Evolutionary conservation across 2,113 vertebrate species (phyloP).

Genomic region (Isurus oxyrinchus): DNA sequence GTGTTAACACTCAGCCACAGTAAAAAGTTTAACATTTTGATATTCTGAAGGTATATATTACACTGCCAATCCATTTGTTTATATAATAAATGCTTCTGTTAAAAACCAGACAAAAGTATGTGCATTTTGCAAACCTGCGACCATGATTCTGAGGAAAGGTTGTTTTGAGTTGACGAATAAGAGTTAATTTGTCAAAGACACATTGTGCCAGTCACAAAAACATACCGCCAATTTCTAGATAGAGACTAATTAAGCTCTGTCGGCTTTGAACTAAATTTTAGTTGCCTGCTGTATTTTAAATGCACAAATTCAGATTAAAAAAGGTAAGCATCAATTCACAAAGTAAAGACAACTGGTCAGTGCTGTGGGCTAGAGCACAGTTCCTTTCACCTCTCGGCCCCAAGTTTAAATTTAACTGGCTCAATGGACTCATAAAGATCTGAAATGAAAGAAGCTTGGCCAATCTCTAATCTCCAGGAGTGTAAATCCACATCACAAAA

Average conservation of each 20-base stretch:
- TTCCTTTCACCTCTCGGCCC: not conserved
- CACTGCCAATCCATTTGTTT: not conserved
- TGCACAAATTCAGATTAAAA: not conserved
- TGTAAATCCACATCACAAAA: not conserved
- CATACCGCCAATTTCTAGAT: not conserved
- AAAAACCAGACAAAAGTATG: not conserved
- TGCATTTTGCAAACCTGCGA: not conserved
- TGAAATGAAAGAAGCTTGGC: not conserved
- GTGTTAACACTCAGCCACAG: not conserved
- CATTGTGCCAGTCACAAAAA: not conserved
- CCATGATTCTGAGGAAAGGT: not conserved
- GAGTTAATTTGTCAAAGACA: not conserved
- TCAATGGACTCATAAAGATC: not conserved
- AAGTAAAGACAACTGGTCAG: not conserved
- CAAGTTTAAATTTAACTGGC: not conserved
- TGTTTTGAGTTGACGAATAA: not conserved
- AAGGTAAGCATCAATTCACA: not conserved
- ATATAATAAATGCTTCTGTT: not conserved
- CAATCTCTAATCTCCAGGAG: not conserved
- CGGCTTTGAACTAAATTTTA: not conserved
- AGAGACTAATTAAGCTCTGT: not conserved
- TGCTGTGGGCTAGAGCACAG: not conserved
- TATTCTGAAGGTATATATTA: constrained; percentile 20
- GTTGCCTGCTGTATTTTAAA: not conserved
- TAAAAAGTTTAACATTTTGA: not conserved